Conservation (phyloP, 1,140 invertebrate species). For the Lasioglossum baleicum region DNA sequence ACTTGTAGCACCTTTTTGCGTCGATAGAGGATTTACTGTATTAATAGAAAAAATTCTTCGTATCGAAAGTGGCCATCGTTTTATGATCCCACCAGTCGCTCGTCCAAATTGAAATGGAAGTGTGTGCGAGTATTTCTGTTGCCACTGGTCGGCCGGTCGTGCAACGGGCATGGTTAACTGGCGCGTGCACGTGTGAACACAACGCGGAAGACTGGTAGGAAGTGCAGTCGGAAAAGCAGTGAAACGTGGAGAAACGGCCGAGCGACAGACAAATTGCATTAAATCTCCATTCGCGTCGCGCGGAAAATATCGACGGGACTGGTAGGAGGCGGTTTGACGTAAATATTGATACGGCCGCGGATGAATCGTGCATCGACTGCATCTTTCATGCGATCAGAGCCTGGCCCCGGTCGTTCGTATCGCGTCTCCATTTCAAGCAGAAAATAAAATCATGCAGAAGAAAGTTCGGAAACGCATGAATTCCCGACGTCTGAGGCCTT, state of each 20-base stretch:
- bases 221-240: neutral
- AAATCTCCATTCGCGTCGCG: conserved; percentile 13
- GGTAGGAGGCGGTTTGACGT: neutral
- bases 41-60: neutral
- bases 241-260: neutral
- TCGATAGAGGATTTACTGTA: too few species aligned
- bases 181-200: neutral
- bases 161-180: neutral
- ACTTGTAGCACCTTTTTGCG: too few species aligned
- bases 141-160: neutral
- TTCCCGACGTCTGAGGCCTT: neutral
- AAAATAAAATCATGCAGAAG: neutral
- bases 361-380: conserved; percentile 21
- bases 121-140: neutral
- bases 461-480: neutral
- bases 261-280: conserved; percentile 29
- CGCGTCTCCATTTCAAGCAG: neutral
- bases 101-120: conserved; percentile 13
- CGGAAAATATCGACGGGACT: conserved; percentile 26
- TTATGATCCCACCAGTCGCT: neutral
- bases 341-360: conserved; percentile 24
- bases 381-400: conserved; percentile 15
- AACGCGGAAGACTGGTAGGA: neutral
- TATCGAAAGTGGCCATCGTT: neutral
- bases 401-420: neutral